Evolutionary conservation across 1,140 invertebrate genomes (phyloP), one percentile per base, ranked within the genome.

Genomic region (Temnothorax nylanderi): DNA sequence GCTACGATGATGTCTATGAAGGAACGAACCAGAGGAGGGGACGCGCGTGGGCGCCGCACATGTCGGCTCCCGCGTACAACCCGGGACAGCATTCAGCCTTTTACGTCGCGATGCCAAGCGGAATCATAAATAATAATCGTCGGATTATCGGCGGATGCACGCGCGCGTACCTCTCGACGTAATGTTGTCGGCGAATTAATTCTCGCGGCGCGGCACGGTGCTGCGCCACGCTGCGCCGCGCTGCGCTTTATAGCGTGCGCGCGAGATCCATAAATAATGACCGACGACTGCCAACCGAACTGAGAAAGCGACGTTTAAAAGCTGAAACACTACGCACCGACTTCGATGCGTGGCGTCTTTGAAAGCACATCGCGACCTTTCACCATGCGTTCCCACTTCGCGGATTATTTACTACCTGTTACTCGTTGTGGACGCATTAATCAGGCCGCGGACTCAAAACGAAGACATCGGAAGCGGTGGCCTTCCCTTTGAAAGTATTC

Each of bases 101-200:
- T 93, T 91, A 92, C 81, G 88, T 89, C 81, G 87, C 87, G 67
- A 77, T 51, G 18, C 58, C 60, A 32, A 58, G 85, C 88, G 91
- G 81, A 88, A 92, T 93, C 92, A 93, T 95, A 94, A 95, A 94
- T 94, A 94, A 94, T 93, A 92, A 94, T 94, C 90, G 86, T 84
- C 91, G 91, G 90, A 93, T 93, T 92, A 94, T 92, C 89, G 75
- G 64, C 80, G 89, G 89, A 62, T 81, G 91, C 86, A 86, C 85
- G 37, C 74, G 37, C 74, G 54, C 26, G 11, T 62, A 64, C 11
- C 37, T 51, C 32, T 8, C 62, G 74, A 51, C 80, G 71, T 80
- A 60, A 89, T 49, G 51, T 41, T 85, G 86, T 88, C 88, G 88
- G 82, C 81, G 85, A 90, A 90, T 90, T 90, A 88, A 90, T 90